phyloP scores from a whole-genome alignment of 2,113 vertebrate genomes.

The Elachura formosa region DNA sequence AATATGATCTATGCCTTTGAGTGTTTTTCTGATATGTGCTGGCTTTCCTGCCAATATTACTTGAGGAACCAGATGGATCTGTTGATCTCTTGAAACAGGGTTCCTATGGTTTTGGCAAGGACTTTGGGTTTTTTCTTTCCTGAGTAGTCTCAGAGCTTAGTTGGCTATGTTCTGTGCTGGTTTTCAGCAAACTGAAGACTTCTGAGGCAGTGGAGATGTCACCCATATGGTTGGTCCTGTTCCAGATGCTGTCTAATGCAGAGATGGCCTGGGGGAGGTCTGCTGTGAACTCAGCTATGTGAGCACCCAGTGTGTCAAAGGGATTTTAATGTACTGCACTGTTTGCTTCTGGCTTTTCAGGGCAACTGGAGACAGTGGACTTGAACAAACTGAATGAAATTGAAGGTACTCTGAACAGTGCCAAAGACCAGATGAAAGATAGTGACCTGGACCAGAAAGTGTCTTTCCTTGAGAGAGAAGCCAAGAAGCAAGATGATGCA shows the following conservation, averaged over 20 bases:
- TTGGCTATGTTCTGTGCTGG: neutral
- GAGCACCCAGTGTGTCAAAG: neutral
- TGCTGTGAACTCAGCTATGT: neutral
- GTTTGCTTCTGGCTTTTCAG: slow-evolving; percentile 63
- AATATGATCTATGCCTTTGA: neutral
- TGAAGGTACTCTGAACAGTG: slow-evolving; percentile 81
- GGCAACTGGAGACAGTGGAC: slow-evolving; percentile 92
- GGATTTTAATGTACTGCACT: neutral
- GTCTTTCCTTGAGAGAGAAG: slow-evolving; percentile 82
- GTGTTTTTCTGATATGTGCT: neutral
- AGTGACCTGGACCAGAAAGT: slow-evolving; percentile 88
- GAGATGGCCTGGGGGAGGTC: rapidly evolving
- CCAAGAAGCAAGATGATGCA: slow-evolving; percentile 84
- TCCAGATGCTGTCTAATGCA: neutral
- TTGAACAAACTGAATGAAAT: slow-evolving; percentile 89
- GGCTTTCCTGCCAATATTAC: neutral
- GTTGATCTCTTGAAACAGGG: neutral
- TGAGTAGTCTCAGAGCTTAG: neutral
- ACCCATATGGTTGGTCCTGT: neutral
- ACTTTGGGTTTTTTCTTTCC: neutral
- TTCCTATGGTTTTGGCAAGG: neutral
- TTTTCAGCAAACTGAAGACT: neutral
- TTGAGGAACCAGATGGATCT: neutral
- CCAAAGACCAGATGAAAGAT: slow-evolving; percentile 85
- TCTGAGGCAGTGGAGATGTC: neutral